Evolutionary conservation across 2,888 invertebrate genomes (phyloP), one percentile per base, ranked within the genome.

Genomic region (Hypselothyrea guttata): DNA sequence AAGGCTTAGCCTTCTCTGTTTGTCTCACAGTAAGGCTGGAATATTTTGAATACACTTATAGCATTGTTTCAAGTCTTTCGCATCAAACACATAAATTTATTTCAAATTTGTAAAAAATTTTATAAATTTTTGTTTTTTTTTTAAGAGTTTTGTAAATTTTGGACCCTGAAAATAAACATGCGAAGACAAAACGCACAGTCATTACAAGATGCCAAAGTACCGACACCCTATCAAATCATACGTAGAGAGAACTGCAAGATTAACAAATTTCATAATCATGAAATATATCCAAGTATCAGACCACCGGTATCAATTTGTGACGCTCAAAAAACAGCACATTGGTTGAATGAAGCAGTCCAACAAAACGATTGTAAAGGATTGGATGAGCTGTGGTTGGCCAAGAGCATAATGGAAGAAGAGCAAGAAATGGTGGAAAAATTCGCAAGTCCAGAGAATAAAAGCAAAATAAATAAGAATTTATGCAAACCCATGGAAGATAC

Each of bases 241-340:
- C 53, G 53, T 7, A 5, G 40, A 33, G 47, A 68, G 9, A 56
- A 62, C 27, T 18, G 42, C 49, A 57, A 56, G 16, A 5, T 27
- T 0, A 49, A 4, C 1, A 31, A 34, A 2, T 49, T 46, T 22
- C 57, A 31, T 1, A 37, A 18, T 3, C 7, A 15, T 2, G 57
- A 62, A 49, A 46, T 42, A n/a, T 68, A 68, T 38, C 37, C 63
- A 1, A 54, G 28, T 41, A 54, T 68, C 0, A 44, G 40, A 46
- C 51, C 62, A 1, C 55, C 68, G 4, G 7, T 66, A 8, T 48
- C 67, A 0, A n/a, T 18, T 0, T 52, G 67, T 38, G 5, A 9
- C n/a, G 0, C 8, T 1, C 16, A 3, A 1, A 13, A 31, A 1
- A 34, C 66, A 2, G 5, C 42, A 1, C 42, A 13, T n/a, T 47